Conservation (phyloP, 1,140 invertebrate genomes). For the Drosophila melanogaster region Release_6_plus_ISO1_MT NT_033779.5:21040501-21041000, state of each 20-base stretch:
- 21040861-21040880: constrained; percentile 25
- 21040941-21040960: constrained; percentile 83
- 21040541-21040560: constrained; percentile 25
- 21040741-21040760: constrained; percentile 23
- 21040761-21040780: constrained; percentile 65
- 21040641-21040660: constrained; percentile 48
- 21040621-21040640: constrained; percentile 49
- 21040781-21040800: constrained; percentile 19
- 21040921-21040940: constrained; percentile 69
- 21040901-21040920: constrained; percentile 18
- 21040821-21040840: constrained; percentile 82
- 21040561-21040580: constrained; percentile 27
- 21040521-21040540: constrained; percentile 35
- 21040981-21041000: constrained; percentile 56
- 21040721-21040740: constrained; percentile 50
- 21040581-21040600: constrained; percentile 58
- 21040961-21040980: constrained; percentile 74
- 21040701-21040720: constrained; percentile 38
- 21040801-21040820: constrained; percentile 55
- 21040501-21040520: constrained; percentile 34
- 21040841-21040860: constrained; percentile 70
- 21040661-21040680: constrained; percentile 49
- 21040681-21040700: constrained; percentile 39
- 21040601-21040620: constrained; percentile 26
- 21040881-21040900: constrained; percentile 24